Base-by-base conservation (phyloP, 2,888 invertebrate genomes). In the Amiota minor region DNA sequence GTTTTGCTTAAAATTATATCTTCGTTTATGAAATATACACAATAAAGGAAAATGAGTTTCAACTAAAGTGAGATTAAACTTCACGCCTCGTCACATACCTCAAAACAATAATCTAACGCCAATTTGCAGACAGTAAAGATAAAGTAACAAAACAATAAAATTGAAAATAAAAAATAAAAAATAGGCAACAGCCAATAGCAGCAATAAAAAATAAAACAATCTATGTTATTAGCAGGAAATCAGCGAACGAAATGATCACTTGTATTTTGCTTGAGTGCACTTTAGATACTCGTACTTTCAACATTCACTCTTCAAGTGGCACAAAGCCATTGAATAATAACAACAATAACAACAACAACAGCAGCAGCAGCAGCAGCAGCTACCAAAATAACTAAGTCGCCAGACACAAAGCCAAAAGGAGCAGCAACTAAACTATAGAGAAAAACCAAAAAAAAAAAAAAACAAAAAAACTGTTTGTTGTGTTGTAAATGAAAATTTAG, bases 221-320 rank as follows among this genome's bases (percentile, higher is more conserved):
- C 62, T 71, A 71, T 71, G 71, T 70, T 62, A 49, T 45, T 20
- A 49, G n/a, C 35, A 45, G 59, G 20, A 59, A 59, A 59, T 16
- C 20, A 12, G 14, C 45, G 65, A 74, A 75, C 77, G 75, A 77
- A 77, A 77, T 77, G 76, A 16, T 70, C 75, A 71, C 73, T 14
- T 18, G 59, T 18, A 11, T 20, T 59, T 20, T 59, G 59, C 59
- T 59, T 59, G 18, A 20, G n/a, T 18, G 59, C 59, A 59, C 59
- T 18, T 12, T 12, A 59, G 20, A 16, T 20, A 20, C n/a, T n/a
- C n/a, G n/a, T n/a, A n/a, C 35, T 35, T 35, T 35, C 35, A 35
- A 35, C 35, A 35, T 35, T 35, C 35, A 35, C 35, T 35, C 35
- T 35, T 70, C 61, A 47, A 46, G 45, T 45, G 65, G 18, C 50